Base-by-base conservation (phyloP, 2,888 invertebrate genomes). In the Amblyjoppa proteus region DNA sequence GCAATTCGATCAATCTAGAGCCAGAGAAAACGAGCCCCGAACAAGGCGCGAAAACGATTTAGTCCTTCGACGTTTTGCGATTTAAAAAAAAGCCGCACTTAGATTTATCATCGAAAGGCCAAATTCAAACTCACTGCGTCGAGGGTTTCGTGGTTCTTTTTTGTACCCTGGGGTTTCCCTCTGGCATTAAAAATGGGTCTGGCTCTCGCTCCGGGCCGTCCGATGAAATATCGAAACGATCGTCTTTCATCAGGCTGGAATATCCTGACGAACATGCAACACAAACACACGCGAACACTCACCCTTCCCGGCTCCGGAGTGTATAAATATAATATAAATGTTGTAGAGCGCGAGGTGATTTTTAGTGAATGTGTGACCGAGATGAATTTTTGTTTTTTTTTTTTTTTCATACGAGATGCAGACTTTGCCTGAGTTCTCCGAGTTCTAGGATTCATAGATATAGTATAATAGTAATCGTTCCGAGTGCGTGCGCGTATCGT, bases 351-450 rank as follows among this genome's bases (percentile, higher is more conserved):
- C 28, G 38, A 64, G n/a, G 51, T 66, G 81, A 71, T 81, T 78
- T 78, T 84, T 77, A 61, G 25, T 31, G 53, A 77, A 69, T 56
- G 51, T 41, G 68, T 56, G 38, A 78, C 78, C 71, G 28, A 74
- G 73, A 45, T 58, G 25, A 73, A 20, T 34, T 34, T 51, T 68
- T 78, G n/a, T 83, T 51, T 25, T 49, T 51, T 38, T 75, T 38
- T 28, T 45, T 58, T 64, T 41, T 61, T 71, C 45, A 13, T 61
- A n/a, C 49, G 49, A 75, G 58, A 69, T 70, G 64, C 45, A 38
- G 70, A 80, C 68, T 83, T 53, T 53, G 78, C 49, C 51, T 49
- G 68, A 74, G 53, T 83, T 83, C 38, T 61, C 56, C 73, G 73
- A 78, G 58, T 71, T 58, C 45, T 78, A 68, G 45, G 45, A 58